phyloP scores from a whole-genome alignment of 2,888 invertebrate species.

The Penaeus monodon region DNA sequence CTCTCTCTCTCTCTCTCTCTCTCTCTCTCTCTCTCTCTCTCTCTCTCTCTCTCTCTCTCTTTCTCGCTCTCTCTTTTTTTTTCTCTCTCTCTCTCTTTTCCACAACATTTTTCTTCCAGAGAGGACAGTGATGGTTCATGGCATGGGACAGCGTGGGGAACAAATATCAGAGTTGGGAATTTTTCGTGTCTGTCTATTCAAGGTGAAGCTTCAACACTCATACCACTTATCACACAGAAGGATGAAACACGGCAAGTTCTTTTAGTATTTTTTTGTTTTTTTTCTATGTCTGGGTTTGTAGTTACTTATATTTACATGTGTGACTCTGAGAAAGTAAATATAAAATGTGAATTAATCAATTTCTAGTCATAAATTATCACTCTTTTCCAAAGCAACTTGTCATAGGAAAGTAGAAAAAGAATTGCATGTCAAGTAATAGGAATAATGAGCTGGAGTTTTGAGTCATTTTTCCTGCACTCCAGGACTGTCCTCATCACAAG shows the following conservation, averaged over 20 bases:
- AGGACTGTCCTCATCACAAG: conserved; percentile 74
- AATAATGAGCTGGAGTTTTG: no score
- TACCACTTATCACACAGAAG: conserved; percentile 66
- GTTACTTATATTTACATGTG: not conserved
- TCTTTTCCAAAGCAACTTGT: no score
- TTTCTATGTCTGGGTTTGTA: not conserved
- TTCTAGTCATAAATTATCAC: no score
- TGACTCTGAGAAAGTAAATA: no score
- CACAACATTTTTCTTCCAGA: conserved; percentile 3
- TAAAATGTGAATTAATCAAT: no score
- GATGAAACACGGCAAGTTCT: conserved; percentile 21
- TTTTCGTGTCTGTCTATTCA: conserved; percentile 86
- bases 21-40: no score
- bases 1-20: no score
- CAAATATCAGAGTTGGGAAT: conserved; percentile 77
- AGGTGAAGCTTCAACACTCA: conserved; percentile 72
- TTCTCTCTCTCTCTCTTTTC: not conserved
- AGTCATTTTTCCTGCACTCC: not conserved
- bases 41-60: not conserved
- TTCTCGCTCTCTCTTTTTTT: not conserved
- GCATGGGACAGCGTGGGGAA: conserved; percentile 76
- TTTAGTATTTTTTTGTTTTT: not conserved
- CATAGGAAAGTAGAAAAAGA: no score
- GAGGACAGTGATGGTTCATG: conserved; percentile 69
- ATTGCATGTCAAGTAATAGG: no score